Conservation (phyloP, 2,888 invertebrate species). For the Lasioglossum lativentre region DNA sequence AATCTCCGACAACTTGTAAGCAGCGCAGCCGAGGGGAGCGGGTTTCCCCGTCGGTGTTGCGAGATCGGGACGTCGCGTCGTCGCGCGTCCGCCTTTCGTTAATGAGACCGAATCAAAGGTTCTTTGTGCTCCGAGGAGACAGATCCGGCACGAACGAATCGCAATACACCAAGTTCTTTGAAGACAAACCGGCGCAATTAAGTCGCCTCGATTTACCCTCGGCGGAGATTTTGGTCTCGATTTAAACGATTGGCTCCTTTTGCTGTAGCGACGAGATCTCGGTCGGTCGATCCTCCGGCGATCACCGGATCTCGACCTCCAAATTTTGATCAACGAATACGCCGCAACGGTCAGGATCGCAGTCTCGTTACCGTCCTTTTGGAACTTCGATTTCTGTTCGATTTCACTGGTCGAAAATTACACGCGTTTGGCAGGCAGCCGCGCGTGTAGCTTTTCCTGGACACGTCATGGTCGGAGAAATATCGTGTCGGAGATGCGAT, state of each 20-base stretch:
- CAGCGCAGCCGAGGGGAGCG: not conserved
- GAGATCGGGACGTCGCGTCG: conserved; percentile 32
- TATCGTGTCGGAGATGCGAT: conserved; percentile 17
- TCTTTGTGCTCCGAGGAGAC: conserved; percentile 69
- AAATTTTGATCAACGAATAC: not conserved
- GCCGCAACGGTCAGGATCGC: not conserved
- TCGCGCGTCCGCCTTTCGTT: conserved; percentile 75
- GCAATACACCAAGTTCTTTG: conserved; percentile 72
- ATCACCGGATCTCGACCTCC: not conserved
- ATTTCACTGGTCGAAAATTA: conserved; percentile 39
- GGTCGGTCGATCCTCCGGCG: not conserved
- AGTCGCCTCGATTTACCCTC: conserved; percentile 76
- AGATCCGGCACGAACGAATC: conserved; percentile 33
- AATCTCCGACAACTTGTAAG: conserved; percentile 1
- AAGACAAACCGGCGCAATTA: conserved; percentile 78
- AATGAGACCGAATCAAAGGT: conserved; percentile 81
- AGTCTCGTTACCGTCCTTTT: not conserved
- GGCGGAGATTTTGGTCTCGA: conserved; percentile 16
- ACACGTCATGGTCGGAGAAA: conserved; percentile 8
- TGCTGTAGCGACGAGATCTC: not conserved
- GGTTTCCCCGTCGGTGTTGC: not conserved
- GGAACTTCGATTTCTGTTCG: conserved; percentile 40
- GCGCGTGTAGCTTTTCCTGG: conserved; percentile 23
- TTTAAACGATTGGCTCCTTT: not conserved
- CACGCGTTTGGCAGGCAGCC: conserved; percentile 51